These are phyloP conservation scores for Laupala kohalensis DNA, from an alignment of 1,140 invertebrate genomes.

Conservation along the genomic window DNA sequence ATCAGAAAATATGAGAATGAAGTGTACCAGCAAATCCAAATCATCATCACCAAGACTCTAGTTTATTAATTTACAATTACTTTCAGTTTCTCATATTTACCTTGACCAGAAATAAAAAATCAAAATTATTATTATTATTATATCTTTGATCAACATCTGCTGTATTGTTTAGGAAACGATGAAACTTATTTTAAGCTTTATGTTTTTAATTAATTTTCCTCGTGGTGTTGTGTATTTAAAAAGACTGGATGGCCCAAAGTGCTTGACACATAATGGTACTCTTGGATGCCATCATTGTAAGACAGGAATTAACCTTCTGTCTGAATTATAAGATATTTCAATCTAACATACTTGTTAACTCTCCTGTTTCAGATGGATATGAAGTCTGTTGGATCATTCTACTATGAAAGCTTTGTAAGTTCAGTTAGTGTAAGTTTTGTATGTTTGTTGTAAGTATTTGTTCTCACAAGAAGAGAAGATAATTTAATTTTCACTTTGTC, in stretches of 20 bases:
- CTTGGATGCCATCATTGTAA: background rate
- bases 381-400: conserved; percentile 84
- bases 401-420: conserved; percentile 90
- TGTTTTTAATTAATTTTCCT: background rate
- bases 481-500: background rate
- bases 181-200: too few species aligned
- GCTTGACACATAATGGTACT: background rate
- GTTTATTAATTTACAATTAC: background rate
- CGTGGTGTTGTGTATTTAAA: background rate
- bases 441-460: background rate
- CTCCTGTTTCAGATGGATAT: conserved; percentile 72
- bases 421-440: conserved; percentile 15
- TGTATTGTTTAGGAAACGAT: too few species aligned
- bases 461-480: background rate
- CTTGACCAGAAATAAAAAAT: background rate
- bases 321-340: background rate
- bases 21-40: conserved; percentile 13
- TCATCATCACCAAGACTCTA: conserved; percentile 8
- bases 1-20: conserved; percentile 1
- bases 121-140: background rate
- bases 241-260: background rate
- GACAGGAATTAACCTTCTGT: background rate
- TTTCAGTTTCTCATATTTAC: background rate
- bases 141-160: too few species aligned
- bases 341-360: background rate